Conservation (phyloP, 2,113 vertebrate species). For the Chionomys nivalis region DNA sequence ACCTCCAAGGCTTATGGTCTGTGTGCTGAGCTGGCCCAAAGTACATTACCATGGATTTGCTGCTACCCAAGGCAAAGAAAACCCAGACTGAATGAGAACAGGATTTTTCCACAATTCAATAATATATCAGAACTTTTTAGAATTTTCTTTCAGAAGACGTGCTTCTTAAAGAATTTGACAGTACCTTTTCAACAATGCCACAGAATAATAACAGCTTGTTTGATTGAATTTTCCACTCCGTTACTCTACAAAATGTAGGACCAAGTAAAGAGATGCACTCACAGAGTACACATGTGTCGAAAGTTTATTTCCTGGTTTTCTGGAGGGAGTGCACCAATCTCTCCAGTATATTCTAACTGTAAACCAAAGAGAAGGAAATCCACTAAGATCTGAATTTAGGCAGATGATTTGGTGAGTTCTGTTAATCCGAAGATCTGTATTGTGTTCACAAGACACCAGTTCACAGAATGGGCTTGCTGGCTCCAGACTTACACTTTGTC, state of each 20-base stretch:
- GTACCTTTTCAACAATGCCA: constrained; percentile 24
- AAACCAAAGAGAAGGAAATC: constrained; percentile 26
- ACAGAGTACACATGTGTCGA: constrained; percentile 1
- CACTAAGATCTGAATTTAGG: neutral
- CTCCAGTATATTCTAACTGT: constrained; percentile 47
- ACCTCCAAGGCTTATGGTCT: constrained; percentile 13
- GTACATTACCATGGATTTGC: constrained; percentile 29
- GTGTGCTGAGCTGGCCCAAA: constrained; percentile 11
- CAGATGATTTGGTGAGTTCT: neutral
- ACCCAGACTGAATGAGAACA: constrained; percentile 56
- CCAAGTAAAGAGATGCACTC: constrained; percentile 37
- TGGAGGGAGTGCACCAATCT: neutral
- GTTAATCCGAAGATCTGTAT: neutral
- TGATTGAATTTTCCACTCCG: constrained; percentile 61
- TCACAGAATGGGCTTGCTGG: neutral
- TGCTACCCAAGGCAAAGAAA: constrained; percentile 44
- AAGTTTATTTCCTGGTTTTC: constrained; percentile 3
- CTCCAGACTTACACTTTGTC: neutral
- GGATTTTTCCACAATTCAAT: constrained; percentile 42
- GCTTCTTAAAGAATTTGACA: constrained; percentile 51
- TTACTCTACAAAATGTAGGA: constrained; percentile 51
- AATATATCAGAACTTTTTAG: constrained; percentile 26
- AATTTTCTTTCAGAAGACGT: constrained; percentile 35
- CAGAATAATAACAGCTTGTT: constrained; percentile 52
- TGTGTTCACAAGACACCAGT: neutral